Conservation (phyloP, 2,113 vertebrate genomes). For the Aspidoscelis tigris region DNA sequence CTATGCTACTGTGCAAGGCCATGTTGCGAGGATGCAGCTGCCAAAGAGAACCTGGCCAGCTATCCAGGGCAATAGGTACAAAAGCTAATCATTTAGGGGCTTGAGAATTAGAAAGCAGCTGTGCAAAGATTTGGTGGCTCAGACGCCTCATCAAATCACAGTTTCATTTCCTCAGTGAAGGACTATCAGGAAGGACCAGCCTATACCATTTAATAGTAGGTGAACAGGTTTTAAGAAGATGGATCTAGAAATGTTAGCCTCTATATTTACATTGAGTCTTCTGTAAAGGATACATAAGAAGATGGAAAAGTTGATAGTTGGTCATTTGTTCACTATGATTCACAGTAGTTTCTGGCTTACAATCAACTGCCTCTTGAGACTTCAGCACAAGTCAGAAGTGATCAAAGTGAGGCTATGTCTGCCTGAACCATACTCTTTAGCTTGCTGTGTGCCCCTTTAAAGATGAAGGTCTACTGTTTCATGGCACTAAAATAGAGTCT, state of each 20-base stretch:
- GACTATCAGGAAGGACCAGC: background rate
- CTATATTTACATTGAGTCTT: background rate
- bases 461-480: background rate
- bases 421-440: background rate
- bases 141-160: background rate
- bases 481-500: conserved; percentile 22
- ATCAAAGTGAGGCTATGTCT: background rate
- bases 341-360: conserved; percentile 19
- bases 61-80: background rate
- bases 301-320: background rate
- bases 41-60: background rate
- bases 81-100: background rate
- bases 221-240: background rate
- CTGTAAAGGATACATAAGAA: conserved; percentile 17
- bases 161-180: background rate
- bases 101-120: background rate
- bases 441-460: background rate
- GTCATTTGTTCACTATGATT: background rate
- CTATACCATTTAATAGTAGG: background rate
- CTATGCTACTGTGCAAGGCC: conserved; percentile 12
- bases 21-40: background rate
- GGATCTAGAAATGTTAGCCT: background rate
- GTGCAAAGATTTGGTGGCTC: conserved; percentile 4
- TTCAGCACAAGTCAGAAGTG: background rate
- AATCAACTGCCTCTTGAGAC: background rate